A percentile compares a stretch with the other conserved stretches of the same genome.
phyloP scores from a whole-genome alignment of 2,113 vertebrate species.

The Archocentrus centrarchus region DNA sequence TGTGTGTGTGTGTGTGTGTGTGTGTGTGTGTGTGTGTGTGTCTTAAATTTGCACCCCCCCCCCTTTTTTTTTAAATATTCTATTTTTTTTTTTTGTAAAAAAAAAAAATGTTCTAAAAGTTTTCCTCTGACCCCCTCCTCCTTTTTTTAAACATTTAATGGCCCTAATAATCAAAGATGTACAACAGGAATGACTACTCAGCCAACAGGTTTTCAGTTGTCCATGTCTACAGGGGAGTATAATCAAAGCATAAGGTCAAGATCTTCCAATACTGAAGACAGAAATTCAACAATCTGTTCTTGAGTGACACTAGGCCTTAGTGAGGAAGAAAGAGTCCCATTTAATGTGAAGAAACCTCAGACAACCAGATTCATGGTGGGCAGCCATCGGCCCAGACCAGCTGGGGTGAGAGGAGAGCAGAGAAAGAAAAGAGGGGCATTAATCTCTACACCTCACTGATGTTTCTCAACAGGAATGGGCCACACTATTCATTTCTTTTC shows the following conservation, averaged over 20 bases:
- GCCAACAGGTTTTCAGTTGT: not conserved
- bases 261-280: not conserved
- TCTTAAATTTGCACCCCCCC: no score
- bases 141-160: not conserved
- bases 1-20: no score
- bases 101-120: no score
- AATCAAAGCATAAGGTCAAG: not conserved
- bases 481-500: constrained; percentile 11
- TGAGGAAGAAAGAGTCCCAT: not conserved
- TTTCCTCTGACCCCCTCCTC: no score
- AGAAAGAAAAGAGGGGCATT: not conserved
- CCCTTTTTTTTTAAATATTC: no score
- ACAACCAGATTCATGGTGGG: constrained; percentile 3
- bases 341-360: not conserved
- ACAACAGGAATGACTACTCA: not conserved
- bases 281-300: not conserved
- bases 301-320: not conserved
- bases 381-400: not conserved
- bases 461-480: constrained; percentile 14
- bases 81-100: no score
- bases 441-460: not conserved
- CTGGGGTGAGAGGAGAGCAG: constrained; percentile 1
- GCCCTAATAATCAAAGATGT: not conserved
- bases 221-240: not conserved
- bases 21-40: no score